Evolutionary conservation across 2,888 invertebrate genomes (phyloP).

Genomic region (Anthophora plumipes): DNA sequence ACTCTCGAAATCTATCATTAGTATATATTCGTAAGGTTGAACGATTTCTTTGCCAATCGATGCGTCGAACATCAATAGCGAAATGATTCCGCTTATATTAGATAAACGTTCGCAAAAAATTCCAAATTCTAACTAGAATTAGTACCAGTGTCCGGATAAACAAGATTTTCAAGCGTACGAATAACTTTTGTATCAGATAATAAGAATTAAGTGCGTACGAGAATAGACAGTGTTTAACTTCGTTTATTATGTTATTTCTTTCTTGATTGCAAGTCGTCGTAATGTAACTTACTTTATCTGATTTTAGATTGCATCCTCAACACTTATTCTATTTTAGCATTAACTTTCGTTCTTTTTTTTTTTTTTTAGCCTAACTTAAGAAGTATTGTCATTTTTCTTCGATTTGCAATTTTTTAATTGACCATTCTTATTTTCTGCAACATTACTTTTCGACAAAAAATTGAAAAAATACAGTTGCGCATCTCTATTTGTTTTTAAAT

Average conservation of each 20-base stretch:
- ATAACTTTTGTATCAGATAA: neutral
- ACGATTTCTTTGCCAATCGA: constrained; percentile 48
- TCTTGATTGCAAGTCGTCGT: neutral
- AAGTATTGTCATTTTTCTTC: no score
- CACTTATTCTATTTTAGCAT: no score
- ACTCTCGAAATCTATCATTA: constrained; percentile 61
- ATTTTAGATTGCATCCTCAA: no score
- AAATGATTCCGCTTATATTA: constrained; percentile 14
- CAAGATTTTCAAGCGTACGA: neutral
- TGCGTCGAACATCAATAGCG: neutral
- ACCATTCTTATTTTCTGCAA: neutral
- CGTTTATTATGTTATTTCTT: neutral
- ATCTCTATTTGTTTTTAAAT: neutral
- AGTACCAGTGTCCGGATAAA: constrained; percentile 13
- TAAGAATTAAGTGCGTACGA: neutral
- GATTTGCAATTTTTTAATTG: neutral
- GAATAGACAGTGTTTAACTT: constrained; percentile 27
- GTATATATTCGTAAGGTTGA: constrained; percentile 39
- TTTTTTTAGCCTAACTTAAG: no score
- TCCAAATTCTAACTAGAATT: constrained; percentile 8
- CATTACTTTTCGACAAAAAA: neutral
- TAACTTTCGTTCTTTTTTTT: no score
- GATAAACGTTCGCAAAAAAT: neutral
- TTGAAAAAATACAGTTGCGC: neutral
- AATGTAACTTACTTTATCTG: no score